Evolutionary conservation across 1,140 invertebrate genomes (phyloP).

Genomic region (Zaprionus taronus): DNA sequence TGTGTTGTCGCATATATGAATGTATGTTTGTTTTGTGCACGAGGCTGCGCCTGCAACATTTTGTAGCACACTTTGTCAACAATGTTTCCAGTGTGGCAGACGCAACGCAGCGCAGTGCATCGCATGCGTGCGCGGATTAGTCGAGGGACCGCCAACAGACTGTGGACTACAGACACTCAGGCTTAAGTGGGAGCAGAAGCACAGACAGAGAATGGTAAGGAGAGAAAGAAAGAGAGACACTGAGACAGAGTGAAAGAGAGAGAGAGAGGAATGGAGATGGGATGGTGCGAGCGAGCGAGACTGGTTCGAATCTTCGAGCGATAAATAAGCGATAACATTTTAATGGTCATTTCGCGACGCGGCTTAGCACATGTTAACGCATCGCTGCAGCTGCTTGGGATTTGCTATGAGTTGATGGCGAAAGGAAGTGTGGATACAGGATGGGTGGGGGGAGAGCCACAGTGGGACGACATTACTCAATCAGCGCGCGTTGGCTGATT

Average conservation of each 20-base stretch:
- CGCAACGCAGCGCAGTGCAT: constrained; percentile 5
- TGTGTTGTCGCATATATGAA: neutral
- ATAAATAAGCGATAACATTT: constrained; percentile 78
- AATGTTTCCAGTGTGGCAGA: constrained; percentile 46
- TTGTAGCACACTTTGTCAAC: constrained; percentile 51
- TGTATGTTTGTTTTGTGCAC: neutral
- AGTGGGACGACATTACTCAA: constrained; percentile 62
- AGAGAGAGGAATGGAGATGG: neutral
- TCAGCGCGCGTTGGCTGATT: constrained; percentile 68
- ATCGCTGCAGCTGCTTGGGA: constrained; percentile 13
- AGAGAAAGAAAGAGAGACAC: neutral
- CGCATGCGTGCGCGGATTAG: constrained; percentile 54
- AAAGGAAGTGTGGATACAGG: neutral
- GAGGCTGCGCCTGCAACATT: constrained; percentile 27
- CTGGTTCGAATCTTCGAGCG: constrained; percentile 29
- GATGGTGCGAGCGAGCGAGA: neutral
- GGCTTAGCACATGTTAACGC: constrained; percentile 43
- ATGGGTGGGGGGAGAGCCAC: neutral
- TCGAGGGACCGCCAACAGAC: constrained; percentile 39
- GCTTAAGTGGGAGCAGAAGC: neutral
- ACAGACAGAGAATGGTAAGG: neutral
- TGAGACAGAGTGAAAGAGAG: neutral
- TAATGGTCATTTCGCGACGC: constrained; percentile 54
- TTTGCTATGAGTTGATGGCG: neutral
- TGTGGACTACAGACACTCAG: neutral